Conservation (phyloP, 2,888 invertebrate genomes). For the Coelinius sp. region DNA sequence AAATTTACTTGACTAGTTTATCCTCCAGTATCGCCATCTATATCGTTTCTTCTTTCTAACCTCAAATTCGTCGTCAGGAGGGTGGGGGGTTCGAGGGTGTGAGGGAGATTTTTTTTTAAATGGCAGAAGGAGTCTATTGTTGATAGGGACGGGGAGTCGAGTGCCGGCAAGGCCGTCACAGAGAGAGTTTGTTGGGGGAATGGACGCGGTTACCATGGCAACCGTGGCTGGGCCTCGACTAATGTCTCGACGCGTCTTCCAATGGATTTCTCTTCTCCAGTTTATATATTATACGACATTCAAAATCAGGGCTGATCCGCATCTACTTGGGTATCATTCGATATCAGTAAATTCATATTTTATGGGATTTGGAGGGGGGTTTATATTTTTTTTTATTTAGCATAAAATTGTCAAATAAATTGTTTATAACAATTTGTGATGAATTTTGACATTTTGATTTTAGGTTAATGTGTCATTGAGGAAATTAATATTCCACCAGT, state of each 20-base stretch:
- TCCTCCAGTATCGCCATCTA: too few relatives aligned
- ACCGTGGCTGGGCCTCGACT: constrained; percentile 64
- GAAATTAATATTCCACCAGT: neutral
- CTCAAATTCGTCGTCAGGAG: too few relatives aligned
- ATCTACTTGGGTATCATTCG: constrained; percentile 1
- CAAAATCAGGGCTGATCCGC: constrained; percentile 21
- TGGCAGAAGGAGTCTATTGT: neutral
- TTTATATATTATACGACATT: neutral
- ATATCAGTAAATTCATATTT: neutral
- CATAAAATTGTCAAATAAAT: too few relatives aligned
- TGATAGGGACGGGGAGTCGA: constrained; percentile 27
- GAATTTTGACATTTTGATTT: neutral
- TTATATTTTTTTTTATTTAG: too few relatives aligned
- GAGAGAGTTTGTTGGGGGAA: constrained; percentile 50
- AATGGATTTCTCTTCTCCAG: constrained; percentile 58
- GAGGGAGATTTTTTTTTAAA: neutral
- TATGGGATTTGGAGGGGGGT: too few relatives aligned
- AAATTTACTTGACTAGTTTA: too few relatives aligned
- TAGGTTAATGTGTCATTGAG: neutral
- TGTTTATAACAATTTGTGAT: neutral
- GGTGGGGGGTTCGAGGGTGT: neutral
- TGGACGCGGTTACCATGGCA: constrained; percentile 66
- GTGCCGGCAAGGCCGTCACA: constrained; percentile 40
- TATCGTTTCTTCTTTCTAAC: too few relatives aligned
- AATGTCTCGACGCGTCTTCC: constrained; percentile 56